Evolutionary conservation across 2,113 vertebrate genomes (phyloP), one percentile per base, ranked within the genome.

Genomic region (Neodontobutis hainanensis): DNA sequence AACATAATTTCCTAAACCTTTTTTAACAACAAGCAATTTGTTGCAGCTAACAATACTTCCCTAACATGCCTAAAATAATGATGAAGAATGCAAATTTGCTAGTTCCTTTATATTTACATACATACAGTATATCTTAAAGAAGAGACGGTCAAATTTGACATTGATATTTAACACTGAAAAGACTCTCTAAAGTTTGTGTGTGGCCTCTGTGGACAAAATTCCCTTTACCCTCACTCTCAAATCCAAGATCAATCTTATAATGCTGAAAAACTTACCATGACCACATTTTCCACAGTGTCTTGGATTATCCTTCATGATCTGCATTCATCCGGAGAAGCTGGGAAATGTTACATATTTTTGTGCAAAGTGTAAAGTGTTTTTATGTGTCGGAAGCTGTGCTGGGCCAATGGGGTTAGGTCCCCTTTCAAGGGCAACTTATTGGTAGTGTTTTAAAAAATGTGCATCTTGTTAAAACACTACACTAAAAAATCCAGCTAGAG

Each of bases 181-280:
- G 49, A 27, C 19, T 38, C 50, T 43, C 42, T 32, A 9, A 38
- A 61, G 62, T 56, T 67, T 19, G 27, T 57, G 16, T 60, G 8
- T 38, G 47, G 43, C 36, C 58, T 27, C 47, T 27, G 0, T 35
- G 19, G 36, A 45, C 43, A 34, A 16, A 2, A 45, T 61, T 45
- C 45, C 73, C 56, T 40, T 61, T 15, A 43, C 32, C 43, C 59
- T 71, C 36, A 40, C 5, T 36, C 3, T 64, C 11, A 65, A 14
- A 47, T 79, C 67, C 61, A 77, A 75, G 40, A 69, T 67, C 40
- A 78, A 61, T 52, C 38, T 32, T 8, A 11, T 15, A 48, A 2
- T 11, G 16, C 19, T 48, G n/a, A n/a, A 19, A 42, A 36, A 50
- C 44, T 42, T 36, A 38, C 56, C 6, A 7, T 46, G 19, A 49